Evolutionary conservation across 2,888 invertebrate species (phyloP).

Genomic region (Chydorus sphaericus): DNA sequence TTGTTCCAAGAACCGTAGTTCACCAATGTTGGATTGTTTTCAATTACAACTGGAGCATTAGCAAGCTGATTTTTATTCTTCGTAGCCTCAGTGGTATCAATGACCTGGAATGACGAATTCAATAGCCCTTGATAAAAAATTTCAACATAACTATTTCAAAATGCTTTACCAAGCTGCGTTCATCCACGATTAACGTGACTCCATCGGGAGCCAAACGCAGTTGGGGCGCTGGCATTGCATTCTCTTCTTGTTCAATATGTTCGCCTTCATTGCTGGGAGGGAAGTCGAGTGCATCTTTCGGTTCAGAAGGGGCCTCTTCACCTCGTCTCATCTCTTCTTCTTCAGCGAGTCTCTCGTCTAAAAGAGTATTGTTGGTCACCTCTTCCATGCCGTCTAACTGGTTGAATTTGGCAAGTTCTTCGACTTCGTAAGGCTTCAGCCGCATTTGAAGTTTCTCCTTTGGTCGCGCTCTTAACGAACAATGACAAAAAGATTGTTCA

Average conservation of each 20-base stretch:
- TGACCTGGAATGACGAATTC: slow-evolving; percentile 32
- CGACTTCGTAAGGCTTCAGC: not conserved
- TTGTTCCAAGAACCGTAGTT: slow-evolving; percentile 35
- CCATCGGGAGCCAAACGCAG: slow-evolving; percentile 75
- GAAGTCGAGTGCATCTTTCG: slow-evolving; percentile 11
- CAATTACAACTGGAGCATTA: slow-evolving; percentile 48
- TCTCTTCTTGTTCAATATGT: slow-evolving; percentile 25
- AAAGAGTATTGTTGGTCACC: not conserved
- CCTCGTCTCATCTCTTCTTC: slow-evolving; percentile 19
- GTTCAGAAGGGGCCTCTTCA: slow-evolving; percentile 5
- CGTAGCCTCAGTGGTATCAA: slow-evolving; percentile 47
- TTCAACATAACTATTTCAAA: slow-evolving; percentile 11
- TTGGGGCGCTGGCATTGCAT: slow-evolving; percentile 55
- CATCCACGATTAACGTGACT: slow-evolving; percentile 68
- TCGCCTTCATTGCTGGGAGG: slow-evolving; percentile 17
- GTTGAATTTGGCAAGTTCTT: not conserved
- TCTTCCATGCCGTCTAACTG: not conserved
- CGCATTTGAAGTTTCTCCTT: not conserved
- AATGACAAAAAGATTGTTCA: too few relatives aligned
- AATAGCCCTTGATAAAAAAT: slow-evolving; percentile 1
- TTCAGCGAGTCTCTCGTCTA: slow-evolving; percentile 18
- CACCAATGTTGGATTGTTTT: slow-evolving; percentile 30
- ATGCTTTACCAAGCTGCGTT: slow-evolving; percentile 55
- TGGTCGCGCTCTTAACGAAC: not conserved
- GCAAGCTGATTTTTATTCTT: slow-evolving; percentile 43